Percentiles rank a stretch among this genome's conserved stretches.
phyloP scores from a whole-genome alignment of 2,888 invertebrate species.

The Clivina fossor region DNA sequence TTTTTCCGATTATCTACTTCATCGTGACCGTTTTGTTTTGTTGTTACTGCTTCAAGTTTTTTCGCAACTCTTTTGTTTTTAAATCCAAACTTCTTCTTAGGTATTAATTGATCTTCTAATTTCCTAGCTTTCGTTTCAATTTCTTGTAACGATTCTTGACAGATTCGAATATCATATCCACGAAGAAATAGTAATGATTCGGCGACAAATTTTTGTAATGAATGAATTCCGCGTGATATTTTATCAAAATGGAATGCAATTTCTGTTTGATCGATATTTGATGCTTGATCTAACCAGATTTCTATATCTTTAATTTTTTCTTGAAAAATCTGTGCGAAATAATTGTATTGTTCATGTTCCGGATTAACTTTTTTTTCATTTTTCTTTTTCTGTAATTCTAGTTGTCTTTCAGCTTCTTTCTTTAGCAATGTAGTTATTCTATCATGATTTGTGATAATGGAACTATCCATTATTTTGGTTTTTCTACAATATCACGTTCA shows the following conservation, averaged over 20 bases:
- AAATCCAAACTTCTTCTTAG: constrained; percentile 87
- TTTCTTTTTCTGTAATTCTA: constrained; percentile 65
- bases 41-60: constrained; percentile 50
- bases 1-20: constrained; percentile 46
- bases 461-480: constrained; percentile 13
- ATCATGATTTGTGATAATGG: constrained; percentile 48
- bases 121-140: constrained; percentile 71
- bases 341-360: constrained; percentile 68
- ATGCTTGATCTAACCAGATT: constrained; percentile 56
- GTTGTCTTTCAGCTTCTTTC: constrained; percentile 66
- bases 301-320: constrained; percentile 67
- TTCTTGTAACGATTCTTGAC: constrained; percentile 71
- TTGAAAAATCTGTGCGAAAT: constrained; percentile 69
- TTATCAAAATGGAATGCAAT: constrained; percentile 66
- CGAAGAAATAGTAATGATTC: constrained; percentile 79
- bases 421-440: constrained; percentile 54
- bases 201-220: constrained; percentile 76
- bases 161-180: constrained; percentile 78
- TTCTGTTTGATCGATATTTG: constrained; percentile 55
- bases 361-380: constrained; percentile 65
- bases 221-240: constrained; percentile 71
- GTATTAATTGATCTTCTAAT: constrained; percentile 70
- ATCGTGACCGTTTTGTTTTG: constrained; percentile 50
- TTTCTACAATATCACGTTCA: constrained; percentile 48
- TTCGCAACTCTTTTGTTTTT: constrained; percentile 64